Base-by-base conservation (phyloP, 1,140 invertebrate species). In the Euborellia annulipes region DNA sequence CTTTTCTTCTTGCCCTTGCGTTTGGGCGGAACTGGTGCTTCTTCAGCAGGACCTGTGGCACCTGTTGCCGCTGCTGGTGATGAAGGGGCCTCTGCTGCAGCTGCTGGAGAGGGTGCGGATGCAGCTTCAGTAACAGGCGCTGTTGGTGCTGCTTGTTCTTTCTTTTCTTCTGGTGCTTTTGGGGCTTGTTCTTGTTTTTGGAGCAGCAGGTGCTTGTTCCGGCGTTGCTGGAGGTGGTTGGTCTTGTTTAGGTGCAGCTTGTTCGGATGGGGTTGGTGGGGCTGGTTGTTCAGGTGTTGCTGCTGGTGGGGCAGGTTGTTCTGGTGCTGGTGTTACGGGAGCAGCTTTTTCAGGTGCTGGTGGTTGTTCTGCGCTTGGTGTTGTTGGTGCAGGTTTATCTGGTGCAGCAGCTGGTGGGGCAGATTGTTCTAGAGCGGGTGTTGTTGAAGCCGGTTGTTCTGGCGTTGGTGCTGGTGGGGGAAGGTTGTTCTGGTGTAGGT, bases 61-160 rank as follows among this genome's bases (percentile, higher is more conserved):
- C 51, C 21, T 23, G 71, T 70, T 48, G 76, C 72, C 41, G 74
- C 74, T 14, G 56, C 76, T 50, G 75, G 75, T 45, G 21, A 3
- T 34, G 20, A 21, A 34, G 43, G 21, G 36, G 27, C 43, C 14
- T 46, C 34, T 18, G 18, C 7, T 39, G 23, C 6, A 44, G 47
- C 36, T 43, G 39, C 20, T 36, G 46, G 8, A 32, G 32, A 19
- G 34, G 40, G 32, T 32, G 40, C 39, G 41, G 43, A 14, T 8
- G 20, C 21, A 13, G 22, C 3, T 21, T 23, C 20, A 32, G 36
- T 11, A 16, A 16, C 41, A 9, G 32, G 13, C 11, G 40, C 9
- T 4, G 39, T 22, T 44, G 6, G n/a, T 13, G 21, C 22, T 42
- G 34, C 42, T 6, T 56, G 6, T 58, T 50, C 22, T 50, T 40